These are phyloP conservation scores for Phataginus tricuspis DNA, from an alignment of 2,797 vertebrate genomes.

Conservation along the genomic window DNA sequence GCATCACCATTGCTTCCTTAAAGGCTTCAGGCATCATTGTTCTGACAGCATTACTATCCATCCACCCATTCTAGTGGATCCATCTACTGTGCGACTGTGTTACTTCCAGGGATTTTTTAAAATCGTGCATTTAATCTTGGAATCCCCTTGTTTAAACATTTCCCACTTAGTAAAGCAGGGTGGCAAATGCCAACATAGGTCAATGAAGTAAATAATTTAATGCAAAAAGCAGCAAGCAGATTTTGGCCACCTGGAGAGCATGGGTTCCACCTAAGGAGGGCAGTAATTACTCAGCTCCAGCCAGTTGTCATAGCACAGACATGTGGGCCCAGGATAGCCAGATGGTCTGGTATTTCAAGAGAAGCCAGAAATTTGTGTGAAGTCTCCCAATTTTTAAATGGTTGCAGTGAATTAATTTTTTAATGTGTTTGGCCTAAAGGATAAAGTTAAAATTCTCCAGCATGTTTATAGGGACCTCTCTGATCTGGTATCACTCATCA, in stretches of 20 bases:
- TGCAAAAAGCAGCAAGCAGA: not conserved
- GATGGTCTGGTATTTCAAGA: not conserved
- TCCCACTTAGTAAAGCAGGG: not conserved
- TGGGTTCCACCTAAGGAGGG: not conserved
- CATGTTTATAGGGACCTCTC: not conserved
- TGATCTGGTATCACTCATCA: not conserved
- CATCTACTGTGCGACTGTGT: not conserved
- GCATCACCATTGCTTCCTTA: not conserved
- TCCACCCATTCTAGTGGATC: not conserved
- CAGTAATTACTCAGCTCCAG: not conserved
- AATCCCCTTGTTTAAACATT: not conserved
- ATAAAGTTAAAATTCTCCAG: not conserved
- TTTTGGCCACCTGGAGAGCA: not conserved
- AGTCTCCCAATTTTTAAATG: not conserved
- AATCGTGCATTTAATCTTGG: not conserved
- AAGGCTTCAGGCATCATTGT: not conserved
- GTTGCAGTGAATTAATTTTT: not conserved
- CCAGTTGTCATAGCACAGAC: not conserved
- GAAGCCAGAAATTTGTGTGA: not conserved
- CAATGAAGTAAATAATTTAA: not conserved
- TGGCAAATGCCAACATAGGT: not conserved
- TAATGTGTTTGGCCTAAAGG: not conserved
- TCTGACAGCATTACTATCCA: not conserved
- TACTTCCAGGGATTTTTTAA: not conserved
- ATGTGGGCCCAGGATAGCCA: too few species aligned